A percentile compares a stretch with the other conserved stretches of the same genome.
Conservation (phyloP, 2,113 vertebrate genomes). For the Tychaedon coryphoeus region DNA sequence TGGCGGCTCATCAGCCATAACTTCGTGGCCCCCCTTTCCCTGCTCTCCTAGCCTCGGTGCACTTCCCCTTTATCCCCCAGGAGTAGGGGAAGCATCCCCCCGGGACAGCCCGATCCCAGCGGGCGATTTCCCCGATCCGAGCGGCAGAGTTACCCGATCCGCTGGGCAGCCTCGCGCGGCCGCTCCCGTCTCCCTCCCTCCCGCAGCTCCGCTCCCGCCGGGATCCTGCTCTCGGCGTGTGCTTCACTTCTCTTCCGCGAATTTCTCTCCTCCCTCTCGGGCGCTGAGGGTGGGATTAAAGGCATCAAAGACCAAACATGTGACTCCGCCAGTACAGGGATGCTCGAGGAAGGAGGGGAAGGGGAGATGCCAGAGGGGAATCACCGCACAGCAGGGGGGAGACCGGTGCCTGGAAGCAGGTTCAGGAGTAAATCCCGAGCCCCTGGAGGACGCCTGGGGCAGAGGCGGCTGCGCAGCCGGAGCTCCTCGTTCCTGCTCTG, state of each 20-base stretch:
- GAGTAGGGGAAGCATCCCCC: neutral
- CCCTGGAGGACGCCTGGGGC: no score
- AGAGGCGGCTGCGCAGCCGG: no score
- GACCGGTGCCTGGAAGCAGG: no score
- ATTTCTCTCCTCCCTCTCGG: neutral
- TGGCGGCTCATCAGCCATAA: rapidly evolving
- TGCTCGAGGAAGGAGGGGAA: neutral
- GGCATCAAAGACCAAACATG: neutral
- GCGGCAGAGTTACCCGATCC: neutral
- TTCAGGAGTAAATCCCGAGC: no score
- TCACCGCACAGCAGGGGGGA: no score
- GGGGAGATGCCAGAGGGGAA: neutral
- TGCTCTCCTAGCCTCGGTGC: neutral
- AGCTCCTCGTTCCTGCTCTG: no score
- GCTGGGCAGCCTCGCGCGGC: neutral
- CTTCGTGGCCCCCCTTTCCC: neutral
- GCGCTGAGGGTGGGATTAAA: slow-evolving; percentile 30
- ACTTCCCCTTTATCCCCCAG: neutral
- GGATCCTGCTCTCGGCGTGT: neutral
- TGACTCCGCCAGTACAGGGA: neutral
- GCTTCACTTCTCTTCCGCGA: neutral
- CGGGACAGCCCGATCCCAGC: neutral
- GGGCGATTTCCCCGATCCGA: neutral
- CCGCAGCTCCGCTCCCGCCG: neutral
- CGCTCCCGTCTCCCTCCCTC: neutral